A percentile compares a stretch with the other conserved stretches of the same genome.
These are phyloP conservation scores for Chlorodrepanis virens DNA, from an alignment of 2,113 vertebrate genomes.

Conservation along the genomic window DNA sequence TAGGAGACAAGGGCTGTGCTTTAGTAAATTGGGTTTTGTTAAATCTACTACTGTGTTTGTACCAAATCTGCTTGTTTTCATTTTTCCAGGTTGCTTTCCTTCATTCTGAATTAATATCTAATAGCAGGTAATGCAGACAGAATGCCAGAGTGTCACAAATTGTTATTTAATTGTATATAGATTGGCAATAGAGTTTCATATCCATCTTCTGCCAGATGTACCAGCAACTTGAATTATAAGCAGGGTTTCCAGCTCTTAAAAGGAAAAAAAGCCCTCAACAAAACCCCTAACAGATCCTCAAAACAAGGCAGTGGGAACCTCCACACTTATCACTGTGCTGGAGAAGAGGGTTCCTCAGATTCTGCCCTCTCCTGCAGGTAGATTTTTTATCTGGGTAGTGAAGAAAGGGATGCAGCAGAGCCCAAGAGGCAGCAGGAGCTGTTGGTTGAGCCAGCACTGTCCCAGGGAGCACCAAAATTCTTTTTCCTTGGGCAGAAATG, in stretches of 20 bases:
- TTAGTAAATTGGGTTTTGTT: not conserved
- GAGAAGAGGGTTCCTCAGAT: not conserved
- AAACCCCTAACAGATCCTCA: not conserved
- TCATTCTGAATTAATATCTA: not conserved
- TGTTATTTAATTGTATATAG: not conserved
- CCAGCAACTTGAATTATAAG: not conserved
- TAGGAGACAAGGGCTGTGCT: not conserved
- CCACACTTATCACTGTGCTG: not conserved
- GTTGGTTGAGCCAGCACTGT: not conserved
- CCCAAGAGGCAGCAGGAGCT: not conserved
- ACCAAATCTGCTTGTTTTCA: not conserved
- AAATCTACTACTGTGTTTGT: not conserved
- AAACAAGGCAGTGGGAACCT: not conserved
- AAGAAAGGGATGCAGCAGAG: not conserved
- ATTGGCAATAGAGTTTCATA: not conserved
- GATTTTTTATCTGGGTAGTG: not conserved
- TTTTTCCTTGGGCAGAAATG: not conserved
- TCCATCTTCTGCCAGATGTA: not conserved
- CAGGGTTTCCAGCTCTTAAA: not conserved
- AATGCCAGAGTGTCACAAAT: not conserved
- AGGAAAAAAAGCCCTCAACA: not conserved
- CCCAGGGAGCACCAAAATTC: fast-evolving
- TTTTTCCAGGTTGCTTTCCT: not conserved
- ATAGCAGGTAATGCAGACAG: not conserved
- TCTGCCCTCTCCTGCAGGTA: not conserved